Evolutionary conservation across 2,113 vertebrate genomes (phyloP).

Genomic region (Myotis brandtii): DNA sequence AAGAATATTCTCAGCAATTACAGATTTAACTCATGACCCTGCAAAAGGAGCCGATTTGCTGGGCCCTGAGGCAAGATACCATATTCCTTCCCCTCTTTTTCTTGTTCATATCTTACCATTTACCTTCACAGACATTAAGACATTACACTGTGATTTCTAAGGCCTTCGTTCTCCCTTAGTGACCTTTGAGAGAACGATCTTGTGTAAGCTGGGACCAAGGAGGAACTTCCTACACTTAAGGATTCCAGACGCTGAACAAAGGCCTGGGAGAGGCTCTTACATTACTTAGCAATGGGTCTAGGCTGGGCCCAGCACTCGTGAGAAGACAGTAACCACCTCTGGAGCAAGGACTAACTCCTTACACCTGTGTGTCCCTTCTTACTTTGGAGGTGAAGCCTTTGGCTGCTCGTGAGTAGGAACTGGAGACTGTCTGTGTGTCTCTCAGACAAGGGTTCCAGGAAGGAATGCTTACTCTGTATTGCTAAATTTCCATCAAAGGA

Average conservation of each 20-base stretch:
- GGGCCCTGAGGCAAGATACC: neutral
- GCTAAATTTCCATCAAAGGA: neutral
- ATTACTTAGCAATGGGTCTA: neutral
- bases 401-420: neutral
- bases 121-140: neutral
- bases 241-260: neutral
- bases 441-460: neutral
- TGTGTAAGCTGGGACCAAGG: neutral
- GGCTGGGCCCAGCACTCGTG: neutral
- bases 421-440: neutral
- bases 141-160: neutral
- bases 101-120: neutral
- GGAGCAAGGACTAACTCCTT: neutral
- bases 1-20: slow-evolving; percentile 1
- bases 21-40: neutral
- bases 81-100: neutral
- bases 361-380: neutral
- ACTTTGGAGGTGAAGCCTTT: neutral
- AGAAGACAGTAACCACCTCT: neutral
- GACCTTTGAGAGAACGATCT: neutral
- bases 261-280: neutral
- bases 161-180: neutral
- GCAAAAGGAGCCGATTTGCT: neutral
- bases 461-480: slow-evolving; percentile 51
- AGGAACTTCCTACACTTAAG: neutral